phyloP scores from a whole-genome alignment of 2,797 vertebrate species.

The Heterohyrax brucei region DNA sequence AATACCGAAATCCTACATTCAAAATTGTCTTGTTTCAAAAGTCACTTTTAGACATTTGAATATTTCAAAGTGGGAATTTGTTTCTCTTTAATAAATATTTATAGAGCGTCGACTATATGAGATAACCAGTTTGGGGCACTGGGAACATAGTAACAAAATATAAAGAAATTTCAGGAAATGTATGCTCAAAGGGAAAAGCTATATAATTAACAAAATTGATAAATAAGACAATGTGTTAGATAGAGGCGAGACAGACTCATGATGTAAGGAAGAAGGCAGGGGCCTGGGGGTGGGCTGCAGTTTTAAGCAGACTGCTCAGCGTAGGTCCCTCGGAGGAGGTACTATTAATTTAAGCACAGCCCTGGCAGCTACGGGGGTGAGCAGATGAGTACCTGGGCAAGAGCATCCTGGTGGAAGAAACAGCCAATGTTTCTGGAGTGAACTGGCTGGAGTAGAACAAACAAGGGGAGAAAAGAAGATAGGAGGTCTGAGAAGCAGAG shows the following conservation, averaged over 20 bases:
- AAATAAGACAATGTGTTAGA: not conserved
- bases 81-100: slow-evolving; percentile 15
- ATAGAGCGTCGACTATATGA: not conserved
- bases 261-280: not conserved
- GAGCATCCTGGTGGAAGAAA: not conserved
- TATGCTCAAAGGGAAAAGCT: not conserved
- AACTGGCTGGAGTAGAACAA: not conserved
- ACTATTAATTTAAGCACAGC: not conserved
- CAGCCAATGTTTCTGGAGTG: not conserved
- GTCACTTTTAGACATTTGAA: not conserved
- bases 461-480: not conserved
- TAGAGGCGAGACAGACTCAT: not conserved
- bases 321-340: not conserved
- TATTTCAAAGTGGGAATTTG: slow-evolving; percentile 4
- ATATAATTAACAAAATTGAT: not conserved
- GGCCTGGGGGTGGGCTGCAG: not conserved
- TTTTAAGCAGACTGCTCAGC: not conserved
- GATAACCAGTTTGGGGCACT: not conserved
- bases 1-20: not conserved
- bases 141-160: not conserved
- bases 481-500: not conserved
- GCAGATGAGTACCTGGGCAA: not conserved
- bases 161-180: slow-evolving; percentile 42
- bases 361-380: not conserved
- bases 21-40: slow-evolving; percentile 35